Conservation (phyloP, 2,797 vertebrate species). For the Loris lydekkerianus region DNA sequence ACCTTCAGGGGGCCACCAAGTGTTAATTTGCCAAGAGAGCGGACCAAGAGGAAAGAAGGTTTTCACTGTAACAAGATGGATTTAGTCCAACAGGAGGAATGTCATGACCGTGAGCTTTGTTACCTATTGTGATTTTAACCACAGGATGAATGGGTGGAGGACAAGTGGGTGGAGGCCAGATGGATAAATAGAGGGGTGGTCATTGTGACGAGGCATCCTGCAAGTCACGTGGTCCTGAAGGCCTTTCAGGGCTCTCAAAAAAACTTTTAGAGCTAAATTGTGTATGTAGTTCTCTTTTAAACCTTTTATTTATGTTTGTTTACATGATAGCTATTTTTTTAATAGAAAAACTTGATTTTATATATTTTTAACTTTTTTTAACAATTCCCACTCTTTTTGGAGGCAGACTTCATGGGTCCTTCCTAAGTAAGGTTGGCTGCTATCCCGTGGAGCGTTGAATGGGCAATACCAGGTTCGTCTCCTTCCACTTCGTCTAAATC, state of each 20-base stretch:
- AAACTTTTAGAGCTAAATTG: neutral
- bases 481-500: neutral
- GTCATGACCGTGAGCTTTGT: neutral
- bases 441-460: neutral
- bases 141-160: neutral
- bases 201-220: neutral
- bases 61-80: neutral
- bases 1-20: neutral
- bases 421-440: neutral
- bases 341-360: neutral
- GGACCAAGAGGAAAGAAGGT: neutral
- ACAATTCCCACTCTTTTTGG: neutral
- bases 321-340: neutral
- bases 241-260: neutral
- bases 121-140: neutral
- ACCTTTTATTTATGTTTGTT: neutral
- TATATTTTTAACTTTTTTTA: constrained; percentile 16
- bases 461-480: too few relatives aligned
- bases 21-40: neutral
- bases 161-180: neutral
- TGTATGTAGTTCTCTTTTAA: neutral
- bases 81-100: neutral
- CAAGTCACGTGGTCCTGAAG: neutral
- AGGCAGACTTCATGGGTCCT: neutral
- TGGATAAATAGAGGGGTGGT: neutral